Base-by-base conservation (phyloP, 1,140 invertebrate species). In the Drosophila paulistorum region DNA sequence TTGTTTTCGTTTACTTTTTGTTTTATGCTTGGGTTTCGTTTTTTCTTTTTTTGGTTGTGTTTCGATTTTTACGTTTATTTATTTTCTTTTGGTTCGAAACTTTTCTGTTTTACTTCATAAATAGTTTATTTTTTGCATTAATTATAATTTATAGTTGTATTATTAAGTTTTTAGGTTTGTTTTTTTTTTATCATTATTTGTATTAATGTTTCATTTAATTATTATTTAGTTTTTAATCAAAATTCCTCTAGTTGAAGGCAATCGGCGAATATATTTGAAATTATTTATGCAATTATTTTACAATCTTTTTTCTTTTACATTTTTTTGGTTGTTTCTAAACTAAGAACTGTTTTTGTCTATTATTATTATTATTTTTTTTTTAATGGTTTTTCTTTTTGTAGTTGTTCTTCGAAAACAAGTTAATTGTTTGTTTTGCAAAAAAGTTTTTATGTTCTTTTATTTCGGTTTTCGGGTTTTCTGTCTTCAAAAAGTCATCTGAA, bases 241-340 rank as follows among this genome's bases (percentile, higher is more conserved):
- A 91, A 91, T 91, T 91, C 90, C 90, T 91, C 90, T 91, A 91
- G 84, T 91, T 91, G 90, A 91, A 91, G 90, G 90, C 90, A 91
- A 91, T 91, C 90, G 90, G 90, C 90, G 90, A 91, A 91, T 91
- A 89, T 91, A 90, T 91, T 91, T 87, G 80, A 91, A 91, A 91
- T 91, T 87, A 91, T 91, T 91, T 87, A 91, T 90, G 90, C 85
- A 90, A 84, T 87, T 90, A 87, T 80, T 87, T 80, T 91, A 91
- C 90, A 91, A 84, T 84, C 69, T 59, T 87, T 63, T 64, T 60
- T 65, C 54, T 54, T 66, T 69, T 61, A 55, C 11, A 14, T 66
- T 26, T 65, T 45, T 65, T n/a, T 45, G 23, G 17, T 51, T 51
- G 45, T 51, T 51, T 78, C 74, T 83, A 72, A 89, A 89, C 80